Percentiles rank a stretch among this genome's conserved stretches.
These are phyloP conservation scores for Marmota flaviventris DNA, from an alignment of 2,113 vertebrate species.

Conservation along the genomic window DNA sequence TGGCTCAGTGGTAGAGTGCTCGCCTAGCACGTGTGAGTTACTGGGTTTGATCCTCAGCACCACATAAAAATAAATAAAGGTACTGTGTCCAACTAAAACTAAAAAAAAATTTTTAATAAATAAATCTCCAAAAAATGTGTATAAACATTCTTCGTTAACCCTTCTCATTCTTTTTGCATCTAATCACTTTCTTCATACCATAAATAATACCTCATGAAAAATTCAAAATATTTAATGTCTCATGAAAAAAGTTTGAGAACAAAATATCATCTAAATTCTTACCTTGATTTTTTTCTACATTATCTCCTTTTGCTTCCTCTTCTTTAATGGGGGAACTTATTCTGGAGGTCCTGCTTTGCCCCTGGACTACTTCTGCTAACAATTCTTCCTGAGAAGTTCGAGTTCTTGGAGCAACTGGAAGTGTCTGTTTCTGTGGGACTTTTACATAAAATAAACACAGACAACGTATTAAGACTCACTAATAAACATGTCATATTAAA, in stretches of 20 bases:
- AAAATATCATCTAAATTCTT: conserved; percentile 68
- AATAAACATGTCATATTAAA: neutral
- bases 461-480: neutral
- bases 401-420: conserved; percentile 96
- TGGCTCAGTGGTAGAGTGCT: no score
- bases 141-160: neutral
- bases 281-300: conserved; percentile 89
- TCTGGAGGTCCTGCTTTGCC: conserved; percentile 91
- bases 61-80: no score
- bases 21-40: no score
- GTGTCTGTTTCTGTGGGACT: conserved; percentile 96
- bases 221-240: neutral
- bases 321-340: conserved; percentile 86
- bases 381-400: conserved; percentile 91
- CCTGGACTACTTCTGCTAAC: conserved; percentile 92
- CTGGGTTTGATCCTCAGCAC: no score
- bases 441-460: conserved; percentile 74
- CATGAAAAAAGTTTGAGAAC: neutral
- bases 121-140: neutral
- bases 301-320: conserved; percentile 87
- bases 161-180: neutral
- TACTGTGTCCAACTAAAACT: no score
- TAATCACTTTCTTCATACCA: neutral
- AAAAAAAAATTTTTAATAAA: no score
- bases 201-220: conserved; percentile 26